A percentile compares a stretch with the other conserved stretches of the same genome.
Evolutionary conservation across 35 echinoderm and acorn worm genomes (phyloP).

Genomic region (Apostichopus japonicus): DNA sequence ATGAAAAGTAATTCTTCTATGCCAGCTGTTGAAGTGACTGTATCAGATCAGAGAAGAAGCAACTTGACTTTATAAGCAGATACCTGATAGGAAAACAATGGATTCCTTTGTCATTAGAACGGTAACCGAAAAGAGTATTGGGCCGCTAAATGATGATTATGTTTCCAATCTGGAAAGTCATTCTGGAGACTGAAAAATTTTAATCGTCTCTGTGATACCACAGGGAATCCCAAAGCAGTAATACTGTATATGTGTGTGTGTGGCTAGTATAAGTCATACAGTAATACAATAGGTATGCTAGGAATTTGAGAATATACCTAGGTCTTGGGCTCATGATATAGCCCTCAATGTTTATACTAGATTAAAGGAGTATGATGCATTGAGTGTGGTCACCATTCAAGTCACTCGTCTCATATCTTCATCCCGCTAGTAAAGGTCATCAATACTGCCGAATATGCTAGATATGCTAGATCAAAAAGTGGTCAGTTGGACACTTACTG

Average conservation of each 20-base stretch:
- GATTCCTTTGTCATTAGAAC: neutral
- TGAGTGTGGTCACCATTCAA: no score
- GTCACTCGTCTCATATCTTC: no score
- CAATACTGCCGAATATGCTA: no score
- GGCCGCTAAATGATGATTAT: neutral
- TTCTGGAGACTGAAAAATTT: neutral
- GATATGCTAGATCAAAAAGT: no score
- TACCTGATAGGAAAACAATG: neutral
- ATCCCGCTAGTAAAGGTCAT: no score
- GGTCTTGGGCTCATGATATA: neutral
- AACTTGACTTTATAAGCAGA: neutral
- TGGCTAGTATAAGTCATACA: neutral
- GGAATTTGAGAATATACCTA: constrained; percentile 3
- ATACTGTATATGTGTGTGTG: neutral
- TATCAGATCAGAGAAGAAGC: no score
- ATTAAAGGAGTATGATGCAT: no score
- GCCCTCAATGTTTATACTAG: neutral
- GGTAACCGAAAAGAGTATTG: neutral
- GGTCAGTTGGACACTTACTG: no score
- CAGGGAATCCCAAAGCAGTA: neutral
- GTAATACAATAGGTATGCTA: neutral
- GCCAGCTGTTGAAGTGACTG: no score
- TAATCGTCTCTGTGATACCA: neutral
- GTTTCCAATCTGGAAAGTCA: neutral
- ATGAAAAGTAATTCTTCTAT: neutral